Evolutionary conservation across 2,797 vertebrate genomes (phyloP).

Genomic region (Manis pentadactyla): DNA sequence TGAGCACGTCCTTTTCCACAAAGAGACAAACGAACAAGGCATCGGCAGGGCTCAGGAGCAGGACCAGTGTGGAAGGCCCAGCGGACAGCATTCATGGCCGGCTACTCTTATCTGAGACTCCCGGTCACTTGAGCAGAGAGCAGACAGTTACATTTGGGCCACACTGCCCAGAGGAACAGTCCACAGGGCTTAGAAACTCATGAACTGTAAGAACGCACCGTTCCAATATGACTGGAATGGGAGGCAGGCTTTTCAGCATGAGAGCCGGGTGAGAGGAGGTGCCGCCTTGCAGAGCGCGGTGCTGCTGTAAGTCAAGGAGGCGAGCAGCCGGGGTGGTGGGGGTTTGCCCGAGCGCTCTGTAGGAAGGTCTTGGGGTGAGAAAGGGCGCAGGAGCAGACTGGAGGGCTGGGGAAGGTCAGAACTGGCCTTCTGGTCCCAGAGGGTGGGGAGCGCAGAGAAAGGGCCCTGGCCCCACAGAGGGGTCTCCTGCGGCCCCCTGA

Average conservation of each 20-base stretch:
- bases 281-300: not conserved
- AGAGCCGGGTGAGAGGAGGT: not conserved
- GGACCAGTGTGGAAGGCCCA: not conserved
- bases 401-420: not conserved
- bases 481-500: too few relatives aligned
- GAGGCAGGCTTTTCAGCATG: not conserved
- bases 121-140: not conserved
- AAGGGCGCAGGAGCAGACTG: not conserved
- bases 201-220: accelerated
- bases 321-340: not conserved
- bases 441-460: too few relatives aligned
- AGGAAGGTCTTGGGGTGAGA: not conserved
- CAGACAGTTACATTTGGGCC: not conserved
- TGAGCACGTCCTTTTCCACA: accelerated
- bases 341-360: too few relatives aligned
- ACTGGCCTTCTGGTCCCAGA: not conserved
- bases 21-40: accelerated
- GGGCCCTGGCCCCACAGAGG: too few relatives aligned
- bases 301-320: not conserved
- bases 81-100: too few relatives aligned
- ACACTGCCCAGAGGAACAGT: not conserved
- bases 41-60: not conserved
- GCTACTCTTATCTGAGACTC: not conserved
- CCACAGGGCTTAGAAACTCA: not conserved
- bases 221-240: accelerated